These are phyloP conservation scores for Elgaria multicarinata DNA, from an alignment of 2,113 vertebrate genomes.

Conservation along the genomic window DNA sequence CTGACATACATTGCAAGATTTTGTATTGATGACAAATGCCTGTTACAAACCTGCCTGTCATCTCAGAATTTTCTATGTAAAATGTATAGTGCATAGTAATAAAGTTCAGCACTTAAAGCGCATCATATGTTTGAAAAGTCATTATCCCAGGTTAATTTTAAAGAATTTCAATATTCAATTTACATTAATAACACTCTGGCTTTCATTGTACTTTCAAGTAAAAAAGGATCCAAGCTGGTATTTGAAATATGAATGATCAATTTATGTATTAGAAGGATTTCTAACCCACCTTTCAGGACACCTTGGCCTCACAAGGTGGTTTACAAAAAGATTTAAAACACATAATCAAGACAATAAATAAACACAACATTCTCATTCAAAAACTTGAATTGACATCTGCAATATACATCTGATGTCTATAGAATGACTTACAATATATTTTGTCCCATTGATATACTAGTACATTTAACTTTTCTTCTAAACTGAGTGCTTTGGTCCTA, in stretches of 20 bases:
- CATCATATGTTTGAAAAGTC: slow-evolving; percentile 30
- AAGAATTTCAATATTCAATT: slow-evolving; percentile 36
- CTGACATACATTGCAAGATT: slow-evolving; percentile 53
- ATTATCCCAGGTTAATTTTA: slow-evolving; percentile 23
- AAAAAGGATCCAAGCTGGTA: slow-evolving; percentile 25
- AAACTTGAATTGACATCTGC: neutral
- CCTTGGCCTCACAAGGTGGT: neutral
- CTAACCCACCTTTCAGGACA: neutral
- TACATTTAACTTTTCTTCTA: neutral
- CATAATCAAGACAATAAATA: neutral
- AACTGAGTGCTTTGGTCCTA: neutral
- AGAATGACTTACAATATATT: slow-evolving; percentile 2
- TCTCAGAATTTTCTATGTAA: slow-evolving; percentile 49
- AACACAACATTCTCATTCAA: neutral
- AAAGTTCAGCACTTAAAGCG: slow-evolving; percentile 29
- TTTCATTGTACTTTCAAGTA: slow-evolving; percentile 38
- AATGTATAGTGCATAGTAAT: slow-evolving; percentile 11
- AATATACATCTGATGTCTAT: neutral
- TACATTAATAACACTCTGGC: slow-evolving; percentile 52
- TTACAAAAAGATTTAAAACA: neutral
- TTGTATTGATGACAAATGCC: slow-evolving; percentile 61
- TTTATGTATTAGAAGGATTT: neutral
- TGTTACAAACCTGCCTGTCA: slow-evolving; percentile 51
- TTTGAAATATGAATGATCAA: slow-evolving; percentile 23
- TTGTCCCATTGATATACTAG: neutral